Percentiles rank a stretch among this genome's conserved stretches.
These are phyloP conservation scores for Ceuthmochares aereus DNA, from an alignment of 2,113 vertebrate genomes.

Conservation along the genomic window DNA sequence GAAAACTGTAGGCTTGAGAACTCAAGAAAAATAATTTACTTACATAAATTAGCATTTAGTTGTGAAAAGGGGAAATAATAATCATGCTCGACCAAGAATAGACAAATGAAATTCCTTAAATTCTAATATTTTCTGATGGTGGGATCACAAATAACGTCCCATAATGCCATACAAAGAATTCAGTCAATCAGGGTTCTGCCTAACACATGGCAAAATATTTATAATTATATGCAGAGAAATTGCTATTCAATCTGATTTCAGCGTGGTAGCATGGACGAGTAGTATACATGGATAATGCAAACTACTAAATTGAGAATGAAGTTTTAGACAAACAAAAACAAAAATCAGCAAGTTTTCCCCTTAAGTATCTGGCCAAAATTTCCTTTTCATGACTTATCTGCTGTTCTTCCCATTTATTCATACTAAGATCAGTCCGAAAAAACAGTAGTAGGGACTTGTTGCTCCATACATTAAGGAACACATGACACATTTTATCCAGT, in stretches of 20 bases:
- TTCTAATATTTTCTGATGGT: background rate
- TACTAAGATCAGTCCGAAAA: background rate
- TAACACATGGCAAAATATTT: background rate
- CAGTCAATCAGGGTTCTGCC: background rate
- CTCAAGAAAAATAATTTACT: background rate
- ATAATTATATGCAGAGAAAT: background rate
- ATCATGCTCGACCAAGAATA: background rate
- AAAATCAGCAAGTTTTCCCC: background rate
- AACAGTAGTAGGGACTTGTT: background rate
- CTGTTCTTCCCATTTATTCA: background rate
- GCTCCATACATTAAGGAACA: rapidly evolving
- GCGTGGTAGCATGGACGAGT: background rate
- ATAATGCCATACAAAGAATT: background rate
- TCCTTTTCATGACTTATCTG: background rate
- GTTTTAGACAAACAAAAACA: background rate
- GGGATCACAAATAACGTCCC: background rate
- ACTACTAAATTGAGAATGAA: background rate
- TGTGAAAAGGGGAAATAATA: background rate
- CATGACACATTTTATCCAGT: background rate
- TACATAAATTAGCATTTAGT: background rate
- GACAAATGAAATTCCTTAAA: background rate
- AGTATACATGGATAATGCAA: background rate
- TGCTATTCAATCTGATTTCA: background rate
- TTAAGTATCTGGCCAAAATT: background rate
- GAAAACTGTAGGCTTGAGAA: background rate